Conservation (phyloP, 2,888 invertebrate genomes). For the Nephrotoma guestfalica region DNA sequence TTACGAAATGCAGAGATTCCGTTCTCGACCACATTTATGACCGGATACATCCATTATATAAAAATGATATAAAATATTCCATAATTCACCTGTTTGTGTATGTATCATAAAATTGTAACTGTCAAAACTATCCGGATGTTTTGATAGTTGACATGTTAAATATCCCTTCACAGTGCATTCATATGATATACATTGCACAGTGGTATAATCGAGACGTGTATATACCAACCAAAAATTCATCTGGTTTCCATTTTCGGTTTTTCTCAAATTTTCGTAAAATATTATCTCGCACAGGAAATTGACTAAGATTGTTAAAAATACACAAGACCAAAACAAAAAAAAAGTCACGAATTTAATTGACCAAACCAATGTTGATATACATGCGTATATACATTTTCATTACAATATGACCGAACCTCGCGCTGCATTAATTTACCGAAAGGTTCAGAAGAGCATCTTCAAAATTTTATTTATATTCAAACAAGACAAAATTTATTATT, state of each 20-base stretch:
- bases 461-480: background rate
- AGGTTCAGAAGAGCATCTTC: background rate
- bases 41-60: background rate
- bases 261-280: background rate
- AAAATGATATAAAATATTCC: background rate
- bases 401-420: background rate
- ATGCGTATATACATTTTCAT: background rate
- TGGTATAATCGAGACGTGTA: background rate
- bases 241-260: background rate
- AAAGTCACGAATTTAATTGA: background rate
- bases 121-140: background rate
- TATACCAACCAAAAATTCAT: background rate
- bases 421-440: background rate
- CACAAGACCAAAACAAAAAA: background rate
- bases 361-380: background rate
- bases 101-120: background rate
- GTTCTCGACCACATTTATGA: background rate
- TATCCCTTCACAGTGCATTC: background rate
- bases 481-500: background rate
- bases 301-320: background rate
- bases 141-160: background rate
- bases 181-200: background rate
- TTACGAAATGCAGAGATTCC: background rate
- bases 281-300: background rate
- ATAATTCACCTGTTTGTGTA: background rate